These are phyloP conservation scores for Mobula birostris DNA, from an alignment of 2,113 vertebrate genomes.

Conservation along the genomic window DNA sequence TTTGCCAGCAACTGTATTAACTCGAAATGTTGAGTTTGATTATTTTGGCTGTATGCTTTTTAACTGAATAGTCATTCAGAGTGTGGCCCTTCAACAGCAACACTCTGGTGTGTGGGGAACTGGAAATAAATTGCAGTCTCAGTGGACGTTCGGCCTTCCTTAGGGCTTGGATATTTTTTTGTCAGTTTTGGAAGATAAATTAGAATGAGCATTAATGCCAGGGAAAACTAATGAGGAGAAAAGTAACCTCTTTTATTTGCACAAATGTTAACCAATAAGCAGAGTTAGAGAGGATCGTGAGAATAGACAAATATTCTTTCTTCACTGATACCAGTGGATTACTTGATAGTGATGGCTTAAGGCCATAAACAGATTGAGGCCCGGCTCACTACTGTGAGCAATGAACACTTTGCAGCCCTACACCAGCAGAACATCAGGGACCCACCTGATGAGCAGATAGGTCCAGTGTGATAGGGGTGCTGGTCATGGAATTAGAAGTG, in stretches of 20 bases:
- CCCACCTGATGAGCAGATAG: neutral
- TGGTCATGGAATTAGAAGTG: neutral
- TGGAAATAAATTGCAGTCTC: neutral
- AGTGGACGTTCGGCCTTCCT: neutral
- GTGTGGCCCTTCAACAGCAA: neutral
- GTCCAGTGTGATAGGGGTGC: neutral
- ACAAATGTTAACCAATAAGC: neutral
- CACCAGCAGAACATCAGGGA: neutral
- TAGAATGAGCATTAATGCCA: neutral
- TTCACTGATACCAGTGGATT: too few relatives aligned
- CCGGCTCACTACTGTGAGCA: neutral
- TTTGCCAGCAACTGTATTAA: neutral
- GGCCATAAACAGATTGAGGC: neutral
- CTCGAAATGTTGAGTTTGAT: constrained; percentile 18
- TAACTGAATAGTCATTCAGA: neutral
- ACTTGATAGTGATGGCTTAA: neutral
- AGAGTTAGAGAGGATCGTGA: neutral
- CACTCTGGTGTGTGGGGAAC: neutral
- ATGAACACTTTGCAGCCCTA: neutral
- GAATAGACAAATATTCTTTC: neutral
- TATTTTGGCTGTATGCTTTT: constrained; percentile 15
- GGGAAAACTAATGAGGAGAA: neutral
- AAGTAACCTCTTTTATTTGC: neutral
- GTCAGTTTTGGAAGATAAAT: neutral
- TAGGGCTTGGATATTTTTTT: neutral